Percentiles rank a stretch among this genome's conserved stretches.
Evolutionary conservation across 2,797 vertebrate species (phyloP).

Genomic region (Scolopax rusticola): DNA sequence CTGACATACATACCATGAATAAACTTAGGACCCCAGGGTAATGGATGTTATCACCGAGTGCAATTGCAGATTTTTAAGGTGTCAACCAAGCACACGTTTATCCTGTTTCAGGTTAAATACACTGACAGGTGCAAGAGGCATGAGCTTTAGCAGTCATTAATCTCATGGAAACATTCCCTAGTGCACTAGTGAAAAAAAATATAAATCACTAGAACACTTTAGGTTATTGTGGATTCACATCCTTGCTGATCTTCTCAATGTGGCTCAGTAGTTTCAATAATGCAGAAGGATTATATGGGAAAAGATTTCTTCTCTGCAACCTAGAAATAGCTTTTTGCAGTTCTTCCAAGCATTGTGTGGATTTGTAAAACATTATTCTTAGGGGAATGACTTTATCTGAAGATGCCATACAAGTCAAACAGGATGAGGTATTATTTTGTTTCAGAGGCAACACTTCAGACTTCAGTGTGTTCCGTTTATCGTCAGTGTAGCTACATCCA

Average conservation of each 20-base stretch:
- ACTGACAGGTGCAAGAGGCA: background rate
- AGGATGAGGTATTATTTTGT: background rate
- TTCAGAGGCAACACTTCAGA: background rate
- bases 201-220: background rate
- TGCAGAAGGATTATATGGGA: constrained; percentile 91
- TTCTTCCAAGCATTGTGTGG: constrained; percentile 81
- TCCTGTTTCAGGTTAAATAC: background rate
- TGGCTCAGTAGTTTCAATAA: constrained; percentile 87
- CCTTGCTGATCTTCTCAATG: constrained; percentile 55
- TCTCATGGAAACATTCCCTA: background rate
- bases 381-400: background rate
- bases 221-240: background rate
- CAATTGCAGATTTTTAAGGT: background rate
- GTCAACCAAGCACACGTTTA: background rate
- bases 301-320: constrained; percentile 87
- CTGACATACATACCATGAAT: background rate
- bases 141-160: background rate
- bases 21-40: background rate
- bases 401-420: background rate
- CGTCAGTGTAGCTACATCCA: background rate
- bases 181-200: background rate
- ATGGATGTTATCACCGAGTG: background rate
- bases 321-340: constrained; percentile 83
- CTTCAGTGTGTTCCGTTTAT: background rate
- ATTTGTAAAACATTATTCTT: constrained; percentile 53